Base-by-base conservation (phyloP, 2,888 invertebrate species). In the Lamproptera curius region DNA sequence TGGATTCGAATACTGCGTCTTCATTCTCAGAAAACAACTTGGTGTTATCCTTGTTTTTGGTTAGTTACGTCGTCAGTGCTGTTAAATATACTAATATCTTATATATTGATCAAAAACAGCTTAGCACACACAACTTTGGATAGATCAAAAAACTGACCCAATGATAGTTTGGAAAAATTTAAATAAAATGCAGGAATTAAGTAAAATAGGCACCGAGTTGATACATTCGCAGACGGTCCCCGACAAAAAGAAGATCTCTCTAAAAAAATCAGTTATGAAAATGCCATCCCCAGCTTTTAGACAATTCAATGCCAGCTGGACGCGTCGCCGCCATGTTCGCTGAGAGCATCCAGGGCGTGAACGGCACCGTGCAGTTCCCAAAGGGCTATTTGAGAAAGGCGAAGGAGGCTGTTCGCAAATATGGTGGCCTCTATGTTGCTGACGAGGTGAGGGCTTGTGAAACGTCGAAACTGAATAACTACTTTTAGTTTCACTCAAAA, bases 261-360 rank as follows among this genome's bases (percentile, higher is more conserved):
- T 28, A 28, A 28, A 10, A 28, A 10, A 28, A 28, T 10, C 9
- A 10, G n/a, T 28, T 28, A 10, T 28, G 2, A 10, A 2, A 28
- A 28, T 28, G n/a, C n/a, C n/a, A n/a, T 13, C 56, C 55, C 37
- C 50, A 97, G 78, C 89, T 94, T 3, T 90, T 98, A 58, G 90
- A 90, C 50, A 94, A 93, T 73, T 94, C 94, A 6, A 75, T 96
- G 55, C 94, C 97, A 0, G 91, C 92, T 50, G 92, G 92, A 15
- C 90, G 90, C 44, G 90, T 97, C 3, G 99, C 97, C 0, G 98
- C 92, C 3, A 92, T 98, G 74, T 94, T 98, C 71, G 96, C 95
- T 0, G 99, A 99, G 77, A 94, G 97, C 0, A 98, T 99, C 58
- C 98, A 98, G 85, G 99, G 99, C 11, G 95, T 97, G 5, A 98